Conservation (phyloP, 2,797 vertebrate genomes). For the Falco cherrug region DNA sequence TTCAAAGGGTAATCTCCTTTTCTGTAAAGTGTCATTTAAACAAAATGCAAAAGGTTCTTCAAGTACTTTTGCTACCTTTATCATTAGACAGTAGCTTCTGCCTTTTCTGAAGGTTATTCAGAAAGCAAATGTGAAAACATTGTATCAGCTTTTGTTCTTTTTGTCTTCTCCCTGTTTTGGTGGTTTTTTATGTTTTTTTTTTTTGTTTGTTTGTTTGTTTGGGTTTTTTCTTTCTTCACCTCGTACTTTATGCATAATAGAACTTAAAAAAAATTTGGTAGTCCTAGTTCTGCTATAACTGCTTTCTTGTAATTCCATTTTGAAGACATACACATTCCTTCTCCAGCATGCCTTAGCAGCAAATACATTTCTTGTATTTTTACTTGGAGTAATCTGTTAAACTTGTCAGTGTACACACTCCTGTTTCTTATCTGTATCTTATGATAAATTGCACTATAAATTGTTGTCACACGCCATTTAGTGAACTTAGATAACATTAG, state of each 20-base stretch:
- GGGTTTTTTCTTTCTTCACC: neutral
- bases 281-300: neutral
- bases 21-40: neutral
- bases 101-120: neutral
- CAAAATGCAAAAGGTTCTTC: neutral
- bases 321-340: slow-evolving; percentile 18
- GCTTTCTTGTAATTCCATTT: slow-evolving; percentile 28
- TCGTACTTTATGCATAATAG: neutral
- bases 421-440: slow-evolving; percentile 66
- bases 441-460: slow-evolving; percentile 70
- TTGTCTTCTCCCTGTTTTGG: neutral
- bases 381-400: slow-evolving; percentile 71
- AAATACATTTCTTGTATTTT: slow-evolving; percentile 71
- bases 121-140: neutral
- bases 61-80: neutral
- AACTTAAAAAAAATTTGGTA: neutral
- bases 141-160: neutral
- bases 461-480: slow-evolving; percentile 66
- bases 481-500: slow-evolving; percentile 62
- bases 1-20: neutral
- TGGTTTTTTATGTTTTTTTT: too few relatives aligned
- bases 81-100: neutral
- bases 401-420: slow-evolving; percentile 63
- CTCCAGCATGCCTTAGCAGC: neutral
- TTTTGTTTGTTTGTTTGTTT: too few relatives aligned